These are phyloP conservation scores for Lycophotia porphyrea DNA, from an alignment of 2,888 invertebrate genomes.

Conservation along the genomic window DNA sequence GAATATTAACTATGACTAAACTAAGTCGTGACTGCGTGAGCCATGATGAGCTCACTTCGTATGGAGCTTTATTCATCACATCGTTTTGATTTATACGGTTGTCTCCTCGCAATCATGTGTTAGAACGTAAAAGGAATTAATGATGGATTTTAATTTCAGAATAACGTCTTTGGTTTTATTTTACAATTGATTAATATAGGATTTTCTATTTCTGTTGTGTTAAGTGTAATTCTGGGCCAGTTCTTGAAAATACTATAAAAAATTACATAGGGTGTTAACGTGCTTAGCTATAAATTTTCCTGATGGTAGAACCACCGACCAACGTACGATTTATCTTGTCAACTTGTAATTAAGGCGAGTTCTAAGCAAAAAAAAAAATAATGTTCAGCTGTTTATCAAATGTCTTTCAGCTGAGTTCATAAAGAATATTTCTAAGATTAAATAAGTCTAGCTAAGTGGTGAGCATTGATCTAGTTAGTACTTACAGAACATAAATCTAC, in stretches of 20 bases:
- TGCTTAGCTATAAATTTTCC: no score
- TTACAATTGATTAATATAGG: no score
- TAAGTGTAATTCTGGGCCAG: no score
- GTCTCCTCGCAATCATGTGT: background rate
- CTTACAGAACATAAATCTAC: constrained; percentile 23
- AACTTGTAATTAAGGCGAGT: no score
- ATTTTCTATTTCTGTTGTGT: no score
- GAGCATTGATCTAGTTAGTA: constrained; percentile 41
- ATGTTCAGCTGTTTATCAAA: background rate
- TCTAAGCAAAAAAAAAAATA: no score
- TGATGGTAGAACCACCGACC: no score
- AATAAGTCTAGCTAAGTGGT: constrained; percentile 28
- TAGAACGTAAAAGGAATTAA: constrained; percentile 3
- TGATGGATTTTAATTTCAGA: background rate
- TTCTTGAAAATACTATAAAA: no score
- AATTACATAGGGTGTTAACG: no score
- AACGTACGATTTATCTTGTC: no score
- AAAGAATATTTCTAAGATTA: constrained; percentile 17
- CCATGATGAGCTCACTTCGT: constrained; percentile 41
- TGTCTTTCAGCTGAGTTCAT: background rate
- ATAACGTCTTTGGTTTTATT: background rate
- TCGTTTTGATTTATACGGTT: constrained; percentile 20
- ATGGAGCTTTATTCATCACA: constrained; percentile 50
- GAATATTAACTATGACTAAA: constrained; percentile 56
- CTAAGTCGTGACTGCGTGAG: constrained; percentile 59